These are phyloP conservation scores for Papilio polyxenes DNA, from an alignment of 1,140 invertebrate species.

Conservation along the genomic window DNA sequence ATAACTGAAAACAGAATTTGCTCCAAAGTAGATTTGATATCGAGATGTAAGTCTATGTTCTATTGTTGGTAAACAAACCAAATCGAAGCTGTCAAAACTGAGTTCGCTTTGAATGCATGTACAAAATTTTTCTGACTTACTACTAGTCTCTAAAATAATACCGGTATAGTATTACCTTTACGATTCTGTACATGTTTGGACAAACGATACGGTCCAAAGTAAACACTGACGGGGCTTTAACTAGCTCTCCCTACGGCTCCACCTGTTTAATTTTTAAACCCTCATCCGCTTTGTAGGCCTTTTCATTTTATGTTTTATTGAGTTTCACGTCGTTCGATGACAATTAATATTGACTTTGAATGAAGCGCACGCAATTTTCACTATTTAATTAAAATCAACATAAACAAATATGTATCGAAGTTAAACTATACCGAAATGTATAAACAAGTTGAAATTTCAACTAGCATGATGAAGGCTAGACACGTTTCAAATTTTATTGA, in stretches of 20 bases:
- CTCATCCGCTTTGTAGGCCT: conserved; percentile 32
- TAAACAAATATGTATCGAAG: background rate
- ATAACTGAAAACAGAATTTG: too few relatives aligned
- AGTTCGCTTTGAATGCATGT: too few relatives aligned
- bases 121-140: too few relatives aligned
- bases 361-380: conserved; percentile 12
- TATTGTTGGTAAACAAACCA: too few relatives aligned
- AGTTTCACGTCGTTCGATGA: conserved; percentile 30
- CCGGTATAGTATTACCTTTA: background rate
- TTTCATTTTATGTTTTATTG: conserved; percentile 27
- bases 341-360: conserved; percentile 22
- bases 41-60: too few relatives aligned
- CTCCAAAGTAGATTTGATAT: too few relatives aligned
- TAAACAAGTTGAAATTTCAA: too few relatives aligned
- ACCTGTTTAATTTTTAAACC: conserved; percentile 36
- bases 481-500: too few relatives aligned
- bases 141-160: background rate
- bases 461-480: too few relatives aligned
- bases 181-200: conserved; percentile 4
- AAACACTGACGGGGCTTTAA: conserved; percentile 27
- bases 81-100: too few relatives aligned
- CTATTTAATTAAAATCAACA: conserved; percentile 12
- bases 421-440: background rate
- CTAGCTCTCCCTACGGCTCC: conserved; percentile 19
- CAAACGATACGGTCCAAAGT: conserved; percentile 29